Conservation (phyloP, 1,140 invertebrate species). For the Tetramorium parvispinum region DNA sequence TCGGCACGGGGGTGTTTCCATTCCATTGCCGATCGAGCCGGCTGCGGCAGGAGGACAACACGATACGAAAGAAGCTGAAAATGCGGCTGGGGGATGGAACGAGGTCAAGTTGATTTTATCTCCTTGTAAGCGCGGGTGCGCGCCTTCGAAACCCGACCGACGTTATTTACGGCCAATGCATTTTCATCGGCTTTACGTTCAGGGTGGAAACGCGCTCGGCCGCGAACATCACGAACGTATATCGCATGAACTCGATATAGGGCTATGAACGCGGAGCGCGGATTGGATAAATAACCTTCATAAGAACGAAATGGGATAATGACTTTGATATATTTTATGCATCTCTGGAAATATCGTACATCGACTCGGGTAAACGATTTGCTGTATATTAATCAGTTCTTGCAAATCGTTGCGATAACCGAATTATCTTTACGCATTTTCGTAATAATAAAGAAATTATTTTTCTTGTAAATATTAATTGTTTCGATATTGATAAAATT, state of each 20-base stretch:
- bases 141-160: constrained; percentile 68
- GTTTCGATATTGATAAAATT: background rate
- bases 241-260: constrained; percentile 61
- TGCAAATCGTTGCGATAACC: background rate
- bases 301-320: constrained; percentile 33
- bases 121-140: constrained; percentile 66
- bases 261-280: constrained; percentile 13
- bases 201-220: constrained; percentile 26
- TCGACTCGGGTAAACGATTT: background rate
- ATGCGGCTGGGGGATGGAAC: constrained; percentile 71
- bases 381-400: background rate
- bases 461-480: background rate
- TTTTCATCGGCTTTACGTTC: constrained; percentile 61
- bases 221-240: constrained; percentile 45
- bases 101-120: constrained; percentile 82
- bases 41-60: constrained; percentile 9
- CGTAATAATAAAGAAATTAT: background rate
- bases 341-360: background rate
- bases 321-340: constrained; percentile 28
- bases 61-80: constrained; percentile 35
- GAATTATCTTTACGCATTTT: background rate
- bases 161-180: constrained; percentile 80
- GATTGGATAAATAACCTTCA: constrained; percentile 41
- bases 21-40: background rate
- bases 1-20: constrained; percentile 20